Evolutionary conservation across 2,888 invertebrate genomes (phyloP).

Genomic region (Clitarchus hookeri): DNA sequence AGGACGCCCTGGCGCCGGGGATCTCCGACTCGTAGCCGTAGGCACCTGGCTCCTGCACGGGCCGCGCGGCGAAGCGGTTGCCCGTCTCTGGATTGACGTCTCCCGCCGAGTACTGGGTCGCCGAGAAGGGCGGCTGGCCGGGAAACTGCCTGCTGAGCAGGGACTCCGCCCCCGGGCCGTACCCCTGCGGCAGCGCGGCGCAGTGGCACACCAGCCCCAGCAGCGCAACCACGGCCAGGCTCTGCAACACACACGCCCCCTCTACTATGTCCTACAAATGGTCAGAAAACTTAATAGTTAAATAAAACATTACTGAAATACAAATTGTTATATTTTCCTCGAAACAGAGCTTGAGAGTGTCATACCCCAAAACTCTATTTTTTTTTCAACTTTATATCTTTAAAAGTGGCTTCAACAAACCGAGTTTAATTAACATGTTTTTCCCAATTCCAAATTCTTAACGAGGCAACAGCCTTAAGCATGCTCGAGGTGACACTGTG

Average conservation of each 20-base stretch:
- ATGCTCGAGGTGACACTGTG: too few species aligned
- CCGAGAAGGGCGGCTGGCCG: background rate
- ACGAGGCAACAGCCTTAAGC: too few species aligned
- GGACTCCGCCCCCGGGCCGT: background rate
- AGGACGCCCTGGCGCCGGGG: background rate
- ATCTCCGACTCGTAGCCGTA: constrained; percentile 15
- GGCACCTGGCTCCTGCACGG: background rate
- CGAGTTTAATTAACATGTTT: too few species aligned
- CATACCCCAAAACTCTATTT: too few species aligned
- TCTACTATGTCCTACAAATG: too few species aligned
- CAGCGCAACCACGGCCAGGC: background rate
- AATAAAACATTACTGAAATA: too few species aligned
- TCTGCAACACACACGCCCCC: background rate
- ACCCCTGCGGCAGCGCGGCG: background rate
- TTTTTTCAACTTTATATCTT: too few species aligned
- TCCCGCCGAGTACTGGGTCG: background rate
- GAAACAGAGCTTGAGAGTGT: too few species aligned
- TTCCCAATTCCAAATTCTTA: too few species aligned
- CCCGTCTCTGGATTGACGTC: background rate
- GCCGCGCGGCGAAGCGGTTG: background rate
- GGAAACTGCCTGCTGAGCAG: background rate
- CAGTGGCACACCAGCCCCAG: background rate
- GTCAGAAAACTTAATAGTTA: too few species aligned
- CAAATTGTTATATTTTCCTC: too few species aligned
- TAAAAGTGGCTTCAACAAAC: too few species aligned